Base-by-base conservation (phyloP, 2,888 invertebrate genomes). In the Phlogophora meticulosa region DNA sequence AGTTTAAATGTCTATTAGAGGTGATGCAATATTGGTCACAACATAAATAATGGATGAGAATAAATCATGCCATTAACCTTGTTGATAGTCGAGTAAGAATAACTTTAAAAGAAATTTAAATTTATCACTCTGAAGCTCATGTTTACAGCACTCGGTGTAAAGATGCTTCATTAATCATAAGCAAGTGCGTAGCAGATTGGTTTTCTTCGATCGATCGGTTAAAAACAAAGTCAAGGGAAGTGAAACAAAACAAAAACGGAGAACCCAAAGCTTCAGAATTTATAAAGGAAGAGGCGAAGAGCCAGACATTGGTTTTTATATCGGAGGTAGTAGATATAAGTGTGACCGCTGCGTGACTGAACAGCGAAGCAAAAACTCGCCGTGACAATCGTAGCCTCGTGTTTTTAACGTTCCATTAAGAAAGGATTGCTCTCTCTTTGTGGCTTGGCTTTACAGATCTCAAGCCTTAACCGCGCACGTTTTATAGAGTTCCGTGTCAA, bases 271-370 rank as follows among this genome's bases (percentile, higher is more conserved):
- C 67, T 74, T 59, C 46, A 66, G 68, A 82, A 73, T 68, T 34
- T 68, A 55, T 68, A 67, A 68, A 73, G 55, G 43, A 57, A 66
- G 61, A 76, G 7, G 28, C 22, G 22, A 36, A 49, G 59, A 48
- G 48, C 32, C 42, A 60, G 60, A 65, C 66, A 67, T 74, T 67
- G 67, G 59, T 82, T 82, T 82, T 82, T 81, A 67, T 72, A 60
- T 71, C 52, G 28, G 17, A 69, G 68, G 53, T 57, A 57, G 52
- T 62, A 52, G 65, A 57, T 71, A 68, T 59, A 73, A 72, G 71
- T 75, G 73, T 72, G 81, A 81, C 79, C 77, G 62, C 75, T 56
- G 77, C 83, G 83, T 82, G 75, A 81, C 77, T 75, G 77, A 76
- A 61, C 60, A 76, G 58, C 43, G 58, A 77, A 46, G 77, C 70